Evolutionary conservation across 1,140 invertebrate genomes (phyloP).

Genomic region (Aricia agestis): DNA sequence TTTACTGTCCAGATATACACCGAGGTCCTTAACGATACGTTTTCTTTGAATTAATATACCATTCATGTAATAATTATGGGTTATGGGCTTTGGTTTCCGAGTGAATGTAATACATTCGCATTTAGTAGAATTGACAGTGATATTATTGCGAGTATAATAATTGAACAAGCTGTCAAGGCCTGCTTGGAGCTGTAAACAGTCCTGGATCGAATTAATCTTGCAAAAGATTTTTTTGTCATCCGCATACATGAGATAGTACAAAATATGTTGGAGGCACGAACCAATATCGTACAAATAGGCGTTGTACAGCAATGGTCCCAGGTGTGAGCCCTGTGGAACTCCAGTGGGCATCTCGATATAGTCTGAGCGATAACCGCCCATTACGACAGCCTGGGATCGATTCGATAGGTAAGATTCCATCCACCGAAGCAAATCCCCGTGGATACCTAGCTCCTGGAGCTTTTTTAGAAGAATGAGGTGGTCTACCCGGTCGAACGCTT

Average conservation of each 20-base stretch:
- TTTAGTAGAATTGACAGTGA: slow-evolving; percentile 18
- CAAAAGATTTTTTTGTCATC: slow-evolving; percentile 22
- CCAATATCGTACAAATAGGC: slow-evolving; percentile 21
- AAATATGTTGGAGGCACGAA: slow-evolving; percentile 10
- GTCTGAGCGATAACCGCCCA: slow-evolving; percentile 21
- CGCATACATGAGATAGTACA: slow-evolving; percentile 16
- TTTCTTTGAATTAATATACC: not conserved
- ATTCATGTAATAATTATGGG: slow-evolving; percentile 1
- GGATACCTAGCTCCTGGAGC: slow-evolving; percentile 21
- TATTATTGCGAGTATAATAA: slow-evolving; percentile 19
- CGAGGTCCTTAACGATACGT: not conserved
- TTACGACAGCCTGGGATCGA: slow-evolving; percentile 25
- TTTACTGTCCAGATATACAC: slow-evolving; percentile 1
- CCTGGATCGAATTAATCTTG: not conserved
- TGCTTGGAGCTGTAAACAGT: slow-evolving; percentile 21
- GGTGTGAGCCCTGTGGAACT: slow-evolving; percentile 26
- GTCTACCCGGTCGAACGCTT: slow-evolving; percentile 29
- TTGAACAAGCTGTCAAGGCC: slow-evolving; percentile 1
- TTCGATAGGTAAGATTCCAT: slow-evolving; percentile 25
- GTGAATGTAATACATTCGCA: slow-evolving; percentile 18
- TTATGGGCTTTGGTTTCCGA: slow-evolving; percentile 17
- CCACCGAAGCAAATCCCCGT: slow-evolving; percentile 25
- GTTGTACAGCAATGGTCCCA: slow-evolving; percentile 24
- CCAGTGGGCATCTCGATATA: slow-evolving; percentile 22
- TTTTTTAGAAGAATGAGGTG: slow-evolving; percentile 27